These are phyloP conservation scores for Nasonia vitripennis DNA, from an alignment of 1,140 invertebrate species.

Conservation along the genomic window DNA sequence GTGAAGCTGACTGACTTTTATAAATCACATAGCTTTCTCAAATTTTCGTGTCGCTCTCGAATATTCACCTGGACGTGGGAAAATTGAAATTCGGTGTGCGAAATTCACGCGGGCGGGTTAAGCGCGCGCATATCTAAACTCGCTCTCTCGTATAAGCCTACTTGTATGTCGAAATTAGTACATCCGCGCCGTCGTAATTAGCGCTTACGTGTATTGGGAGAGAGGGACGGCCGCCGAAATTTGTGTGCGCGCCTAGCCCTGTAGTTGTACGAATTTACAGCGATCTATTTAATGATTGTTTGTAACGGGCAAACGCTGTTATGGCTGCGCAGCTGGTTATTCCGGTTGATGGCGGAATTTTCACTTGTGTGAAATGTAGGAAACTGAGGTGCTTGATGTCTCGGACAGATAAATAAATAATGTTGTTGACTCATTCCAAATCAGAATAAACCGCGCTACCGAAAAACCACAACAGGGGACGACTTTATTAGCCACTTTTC, in stretches of 20 bases:
- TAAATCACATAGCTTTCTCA: no score
- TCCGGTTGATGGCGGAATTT: neutral
- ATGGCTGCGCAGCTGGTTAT: neutral
- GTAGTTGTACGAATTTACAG: neutral
- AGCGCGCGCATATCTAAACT: neutral
- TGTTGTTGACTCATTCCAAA: neutral
- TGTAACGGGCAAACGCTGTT: neutral
- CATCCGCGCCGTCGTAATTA: neutral
- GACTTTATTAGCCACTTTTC: neutral
- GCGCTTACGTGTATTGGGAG: neutral
- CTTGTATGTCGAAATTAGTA: neutral
- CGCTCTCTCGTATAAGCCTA: neutral
- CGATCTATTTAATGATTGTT: conserved; percentile 1
- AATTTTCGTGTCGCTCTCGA: neutral
- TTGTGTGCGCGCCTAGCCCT: neutral
- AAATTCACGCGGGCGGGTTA: neutral
- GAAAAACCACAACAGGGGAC: neutral
- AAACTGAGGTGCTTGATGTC: no score
- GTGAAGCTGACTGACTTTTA: no score
- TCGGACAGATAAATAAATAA: no score
- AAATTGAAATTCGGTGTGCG: neutral
- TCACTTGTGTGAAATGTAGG: no score
- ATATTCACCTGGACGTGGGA: neutral
- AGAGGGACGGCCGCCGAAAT: neutral
- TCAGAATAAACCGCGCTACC: neutral